phyloP scores from a whole-genome alignment of 2,113 vertebrate species.

The Thalassarche chlororhynchos region DNA sequence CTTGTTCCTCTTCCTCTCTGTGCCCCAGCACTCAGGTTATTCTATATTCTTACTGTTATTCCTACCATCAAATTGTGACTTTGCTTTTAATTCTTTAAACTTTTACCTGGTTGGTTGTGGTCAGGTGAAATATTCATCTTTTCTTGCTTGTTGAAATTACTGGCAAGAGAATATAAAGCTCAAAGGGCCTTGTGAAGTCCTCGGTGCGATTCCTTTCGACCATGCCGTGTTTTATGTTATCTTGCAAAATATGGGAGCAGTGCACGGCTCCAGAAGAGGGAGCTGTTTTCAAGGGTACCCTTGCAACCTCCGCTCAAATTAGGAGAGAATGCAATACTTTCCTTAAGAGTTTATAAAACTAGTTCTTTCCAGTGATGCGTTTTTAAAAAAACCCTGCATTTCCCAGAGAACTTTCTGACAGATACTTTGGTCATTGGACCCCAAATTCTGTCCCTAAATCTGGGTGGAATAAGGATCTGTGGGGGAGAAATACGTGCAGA shows the following conservation, averaged over 20 bases:
- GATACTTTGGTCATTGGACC: neutral
- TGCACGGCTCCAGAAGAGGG: neutral
- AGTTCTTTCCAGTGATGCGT: neutral
- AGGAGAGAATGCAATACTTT: neutral
- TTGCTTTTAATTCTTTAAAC: neutral
- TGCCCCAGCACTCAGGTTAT: neutral
- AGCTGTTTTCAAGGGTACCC: neutral
- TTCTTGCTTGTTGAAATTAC: neutral
- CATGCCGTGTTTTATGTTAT: neutral
- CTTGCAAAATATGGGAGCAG: neutral
- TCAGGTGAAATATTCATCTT: neutral
- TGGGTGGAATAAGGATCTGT: neutral
- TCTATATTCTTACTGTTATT: neutral
- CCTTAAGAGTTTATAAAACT: neutral
- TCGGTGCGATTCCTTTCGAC: accelerated
- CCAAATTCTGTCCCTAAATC: neutral
- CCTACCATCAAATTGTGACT: neutral
- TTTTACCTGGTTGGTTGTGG: neutral
- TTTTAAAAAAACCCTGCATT: neutral
- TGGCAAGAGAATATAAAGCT: neutral
- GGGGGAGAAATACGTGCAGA: neutral
- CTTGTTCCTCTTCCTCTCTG: neutral
- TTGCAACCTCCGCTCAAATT: neutral
- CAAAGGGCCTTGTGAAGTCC: neutral
- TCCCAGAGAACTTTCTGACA: neutral